Base-by-base conservation (phyloP, 2,888 invertebrate genomes). In the Lutraria lutraria region DNA sequence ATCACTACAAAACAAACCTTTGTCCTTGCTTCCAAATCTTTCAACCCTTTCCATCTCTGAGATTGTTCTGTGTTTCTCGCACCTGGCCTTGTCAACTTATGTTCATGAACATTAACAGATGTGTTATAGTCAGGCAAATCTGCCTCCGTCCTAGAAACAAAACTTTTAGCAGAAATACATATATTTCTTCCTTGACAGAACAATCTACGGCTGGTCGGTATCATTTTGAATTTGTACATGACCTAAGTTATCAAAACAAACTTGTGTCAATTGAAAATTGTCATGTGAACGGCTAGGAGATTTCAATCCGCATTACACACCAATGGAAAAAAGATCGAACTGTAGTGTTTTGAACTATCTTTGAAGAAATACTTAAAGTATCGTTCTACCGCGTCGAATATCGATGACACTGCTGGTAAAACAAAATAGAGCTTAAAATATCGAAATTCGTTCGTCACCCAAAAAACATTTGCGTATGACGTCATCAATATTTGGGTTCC, bases 41-140 rank as follows among this genome's bases (percentile, higher is more conserved):
- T 56, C n/a, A 94, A 81, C 15, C 94, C 93, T 80, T 90, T 81
- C 93, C 95, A 94, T 91, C 68, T 85, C 53, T 79, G 25, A 19
- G 19, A n/a, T n/a, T 81, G 72, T 13, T 80, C 54, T 31, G 93
- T 87, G n/a, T 86, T 88, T 21, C 25, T 29, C 15, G 83, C 83
- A 15, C 85, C 88, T 34, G 94, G 94, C 31, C 94, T 85, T 54
- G 84, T 87, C 43, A 94, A 86, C 81, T 93, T 93, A 86, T 94
- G 94, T 82, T 92, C 89, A 87, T 94, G 93, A 19, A 94, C 87
- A 80, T 94, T 91, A 0, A 94, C 89, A 84, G 85, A 82, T 0
- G 94, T 94, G 63, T 94, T 94, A 85, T 94, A 94, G 84, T 94
- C 94, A 16, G 94, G 94, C 29, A 94, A 83, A 25, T 94, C 93